phyloP scores from a whole-genome alignment of 1,140 invertebrate genomes.

The Drosophila takahashii region DNA sequence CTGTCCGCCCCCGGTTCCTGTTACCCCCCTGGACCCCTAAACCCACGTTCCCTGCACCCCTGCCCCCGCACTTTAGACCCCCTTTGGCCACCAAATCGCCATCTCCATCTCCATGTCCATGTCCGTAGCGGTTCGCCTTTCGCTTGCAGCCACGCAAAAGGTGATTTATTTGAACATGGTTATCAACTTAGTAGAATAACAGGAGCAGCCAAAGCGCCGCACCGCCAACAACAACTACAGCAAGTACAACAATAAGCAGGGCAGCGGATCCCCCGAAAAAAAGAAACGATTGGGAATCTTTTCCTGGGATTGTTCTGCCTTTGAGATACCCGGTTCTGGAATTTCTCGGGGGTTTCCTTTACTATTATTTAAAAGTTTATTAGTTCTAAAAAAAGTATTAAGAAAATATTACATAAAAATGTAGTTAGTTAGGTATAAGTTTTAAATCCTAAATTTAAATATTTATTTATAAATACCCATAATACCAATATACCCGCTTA shows the following conservation, averaged over 20 bases:
- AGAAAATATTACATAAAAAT: too few relatives aligned
- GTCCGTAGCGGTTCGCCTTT: conserved; percentile 65
- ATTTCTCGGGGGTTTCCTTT: too few relatives aligned
- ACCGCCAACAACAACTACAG: conserved; percentile 47
- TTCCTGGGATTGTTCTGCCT: neutral
- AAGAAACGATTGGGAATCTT: conserved; percentile 45
- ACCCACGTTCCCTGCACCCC: neutral
- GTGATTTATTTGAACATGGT: conserved; percentile 85
- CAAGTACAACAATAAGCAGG: conserved; percentile 25
- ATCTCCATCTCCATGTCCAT: conserved; percentile 44
- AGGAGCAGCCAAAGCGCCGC: conserved; percentile 78
- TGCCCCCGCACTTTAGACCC: neutral
- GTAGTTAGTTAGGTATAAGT: too few relatives aligned
- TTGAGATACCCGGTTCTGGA: neutral
- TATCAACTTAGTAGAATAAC: conserved; percentile 84
- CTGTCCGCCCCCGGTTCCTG: conserved; percentile 22
- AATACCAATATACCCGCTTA: neutral
- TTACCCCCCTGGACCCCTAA: neutral
- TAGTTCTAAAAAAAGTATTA: too few relatives aligned
- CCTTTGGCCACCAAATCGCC: conserved; percentile 25
- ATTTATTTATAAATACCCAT: neutral
- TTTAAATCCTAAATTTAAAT: neutral
- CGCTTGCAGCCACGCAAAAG: conserved; percentile 84
- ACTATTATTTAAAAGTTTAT: too few relatives aligned
- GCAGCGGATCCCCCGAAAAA: conserved; percentile 50